phyloP scores from a whole-genome alignment of 2,113 vertebrate species.

The Vulpes lagopus region DNA sequence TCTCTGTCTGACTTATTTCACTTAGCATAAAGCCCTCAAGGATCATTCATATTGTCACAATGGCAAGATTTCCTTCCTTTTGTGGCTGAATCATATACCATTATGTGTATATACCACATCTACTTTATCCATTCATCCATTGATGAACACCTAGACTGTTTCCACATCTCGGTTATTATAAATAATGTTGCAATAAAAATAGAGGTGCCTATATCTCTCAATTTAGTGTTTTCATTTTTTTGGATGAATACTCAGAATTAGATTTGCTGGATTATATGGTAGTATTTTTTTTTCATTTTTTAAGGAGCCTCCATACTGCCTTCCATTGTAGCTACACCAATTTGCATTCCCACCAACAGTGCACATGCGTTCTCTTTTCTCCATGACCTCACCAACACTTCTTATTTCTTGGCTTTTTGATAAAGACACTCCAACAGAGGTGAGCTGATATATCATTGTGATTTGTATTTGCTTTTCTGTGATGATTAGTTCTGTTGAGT shows the following conservation, averaged over 20 bases:
- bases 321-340: not conserved
- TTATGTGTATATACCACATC: not conserved
- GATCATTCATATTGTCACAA: not conserved
- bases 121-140: not conserved
- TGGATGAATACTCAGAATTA: not conserved
- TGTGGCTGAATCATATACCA: not conserved
- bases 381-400: not conserved
- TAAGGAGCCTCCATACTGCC: not conserved
- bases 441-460: not conserved
- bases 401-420: not conserved
- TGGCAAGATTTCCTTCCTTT: not conserved
- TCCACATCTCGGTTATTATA: not conserved
- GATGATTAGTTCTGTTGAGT: not conserved
- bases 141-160: not conserved
- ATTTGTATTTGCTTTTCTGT: not conserved
- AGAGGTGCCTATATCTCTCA: not conserved
- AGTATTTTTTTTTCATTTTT: not conserved
- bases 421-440: not conserved
- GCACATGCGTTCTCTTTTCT: not conserved
- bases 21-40: not conserved
- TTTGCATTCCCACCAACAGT: not conserved
- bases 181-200: not conserved
- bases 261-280: not conserved
- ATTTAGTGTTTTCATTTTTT: not conserved
- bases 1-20: not conserved